These are phyloP conservation scores for Deroplatys truncata DNA, from an alignment of 2,888 invertebrate genomes.

Conservation along the genomic window DNA sequence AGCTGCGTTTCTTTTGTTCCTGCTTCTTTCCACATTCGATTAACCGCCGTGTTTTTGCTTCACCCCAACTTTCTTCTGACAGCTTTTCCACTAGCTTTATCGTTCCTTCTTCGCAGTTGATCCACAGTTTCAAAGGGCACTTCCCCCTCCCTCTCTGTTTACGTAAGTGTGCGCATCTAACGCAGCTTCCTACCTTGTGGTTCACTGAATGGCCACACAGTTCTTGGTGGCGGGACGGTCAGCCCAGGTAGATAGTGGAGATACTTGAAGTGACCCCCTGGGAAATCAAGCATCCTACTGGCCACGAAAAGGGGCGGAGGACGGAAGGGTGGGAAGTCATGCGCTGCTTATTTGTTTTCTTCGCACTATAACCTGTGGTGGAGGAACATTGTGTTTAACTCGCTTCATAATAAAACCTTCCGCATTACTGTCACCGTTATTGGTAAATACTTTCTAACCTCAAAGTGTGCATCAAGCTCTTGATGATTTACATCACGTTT, in stretches of 20 bases:
- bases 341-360: conserved; percentile 2
- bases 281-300: conserved; percentile 25
- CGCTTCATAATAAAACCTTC: neutral
- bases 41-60: neutral
- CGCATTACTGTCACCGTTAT: neutral
- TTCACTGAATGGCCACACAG: conserved; percentile 8
- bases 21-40: neutral
- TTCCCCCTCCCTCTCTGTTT: neutral
- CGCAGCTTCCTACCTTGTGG: conserved; percentile 1
- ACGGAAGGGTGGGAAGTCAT: neutral
- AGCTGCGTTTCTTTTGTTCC: no score
- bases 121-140: neutral
- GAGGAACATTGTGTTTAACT: neutral
- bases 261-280: conserved; percentile 26
- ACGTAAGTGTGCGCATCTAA: neutral
- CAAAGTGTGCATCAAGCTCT: neutral
- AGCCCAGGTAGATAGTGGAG: conserved; percentile 19
- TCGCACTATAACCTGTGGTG: conserved; percentile 7
- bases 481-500: neutral
- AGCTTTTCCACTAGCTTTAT: neutral
- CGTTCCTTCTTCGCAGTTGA: neutral
- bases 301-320: neutral
- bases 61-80: neutral
- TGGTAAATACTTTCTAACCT: neutral
- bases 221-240: conserved; percentile 2